Evolutionary conservation across 2,113 vertebrate species (phyloP).

Genomic region (Pachyramphus minor): DNA sequence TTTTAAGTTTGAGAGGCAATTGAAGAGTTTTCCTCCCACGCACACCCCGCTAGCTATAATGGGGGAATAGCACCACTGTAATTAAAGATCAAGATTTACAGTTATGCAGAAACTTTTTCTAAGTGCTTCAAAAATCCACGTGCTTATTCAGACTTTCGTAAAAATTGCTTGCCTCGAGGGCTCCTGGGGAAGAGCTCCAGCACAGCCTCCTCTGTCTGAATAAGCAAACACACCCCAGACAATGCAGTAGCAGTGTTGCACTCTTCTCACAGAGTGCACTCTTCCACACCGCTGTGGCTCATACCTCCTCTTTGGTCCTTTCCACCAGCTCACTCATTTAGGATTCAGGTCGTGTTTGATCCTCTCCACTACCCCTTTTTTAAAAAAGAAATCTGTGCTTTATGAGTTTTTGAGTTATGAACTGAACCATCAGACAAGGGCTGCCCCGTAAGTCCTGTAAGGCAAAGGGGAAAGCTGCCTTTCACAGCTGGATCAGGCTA

Average conservation of each 20-base stretch:
- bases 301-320: neutral
- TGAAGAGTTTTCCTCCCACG: neutral
- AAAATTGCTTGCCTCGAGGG: neutral
- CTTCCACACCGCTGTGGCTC: neutral
- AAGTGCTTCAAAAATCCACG: neutral
- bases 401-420: neutral
- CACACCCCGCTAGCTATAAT: neutral
- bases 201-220: neutral
- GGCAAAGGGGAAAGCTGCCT: neutral
- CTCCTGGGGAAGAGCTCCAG: neutral
- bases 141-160: neutral
- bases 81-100: neutral
- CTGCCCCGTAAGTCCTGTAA: neutral
- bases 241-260: neutral
- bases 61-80: neutral
- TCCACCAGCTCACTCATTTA: neutral
- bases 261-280: neutral
- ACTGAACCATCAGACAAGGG: neutral
- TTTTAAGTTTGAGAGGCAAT: neutral
- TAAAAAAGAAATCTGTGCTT: neutral
- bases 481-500: neutral
- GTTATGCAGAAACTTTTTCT: neutral
- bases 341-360: neutral
- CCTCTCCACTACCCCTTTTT: neutral
- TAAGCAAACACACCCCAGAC: neutral